Conservation (phyloP, 2,888 invertebrate species). For the Lomographa bimaculata region DNA sequence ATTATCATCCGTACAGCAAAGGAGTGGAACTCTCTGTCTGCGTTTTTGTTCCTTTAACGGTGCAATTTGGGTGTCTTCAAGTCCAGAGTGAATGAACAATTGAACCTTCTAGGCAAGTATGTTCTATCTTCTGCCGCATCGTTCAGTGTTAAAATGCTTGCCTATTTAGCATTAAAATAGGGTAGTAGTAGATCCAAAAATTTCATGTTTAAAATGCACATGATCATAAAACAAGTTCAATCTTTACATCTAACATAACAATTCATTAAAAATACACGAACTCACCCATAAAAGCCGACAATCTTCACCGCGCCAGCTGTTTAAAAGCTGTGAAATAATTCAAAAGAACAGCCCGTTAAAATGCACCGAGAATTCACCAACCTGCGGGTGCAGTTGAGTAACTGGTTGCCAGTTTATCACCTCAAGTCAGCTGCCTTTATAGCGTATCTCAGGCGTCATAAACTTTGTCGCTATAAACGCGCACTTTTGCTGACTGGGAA, state of each 20-base stretch:
- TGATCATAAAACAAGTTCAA: constrained; percentile 2
- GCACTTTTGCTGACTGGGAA: constrained; percentile 79
- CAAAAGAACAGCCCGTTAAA: constrained; percentile 74
- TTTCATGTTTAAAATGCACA: too few relatives aligned
- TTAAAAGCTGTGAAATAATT: constrained; percentile 76
- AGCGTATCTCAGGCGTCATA: constrained; percentile 38
- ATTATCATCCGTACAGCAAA: too few relatives aligned
- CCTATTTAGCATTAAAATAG: too few relatives aligned
- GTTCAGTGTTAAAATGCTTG: too few relatives aligned
- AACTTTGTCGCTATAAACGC: constrained; percentile 56
- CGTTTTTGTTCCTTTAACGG: too few relatives aligned
- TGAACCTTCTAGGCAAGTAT: too few relatives aligned
- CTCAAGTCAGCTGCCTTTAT: constrained; percentile 60
- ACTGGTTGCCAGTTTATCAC: constrained; percentile 35
- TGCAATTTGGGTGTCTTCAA: too few relatives aligned
- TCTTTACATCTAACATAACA: constrained; percentile 9
- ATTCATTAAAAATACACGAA: constrained; percentile 30
- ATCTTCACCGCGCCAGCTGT: constrained; percentile 57
- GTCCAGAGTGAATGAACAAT: too few relatives aligned
- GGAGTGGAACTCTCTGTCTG: too few relatives aligned
- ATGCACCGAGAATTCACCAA: constrained; percentile 67
- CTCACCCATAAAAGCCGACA: constrained; percentile 38
- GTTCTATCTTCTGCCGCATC: too few relatives aligned
- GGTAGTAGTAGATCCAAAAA: too few relatives aligned
- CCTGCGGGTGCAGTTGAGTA: constrained; percentile 23